Conservation (phyloP, 2,797 vertebrate genomes). For the Novumbra hubbsi region DNA sequence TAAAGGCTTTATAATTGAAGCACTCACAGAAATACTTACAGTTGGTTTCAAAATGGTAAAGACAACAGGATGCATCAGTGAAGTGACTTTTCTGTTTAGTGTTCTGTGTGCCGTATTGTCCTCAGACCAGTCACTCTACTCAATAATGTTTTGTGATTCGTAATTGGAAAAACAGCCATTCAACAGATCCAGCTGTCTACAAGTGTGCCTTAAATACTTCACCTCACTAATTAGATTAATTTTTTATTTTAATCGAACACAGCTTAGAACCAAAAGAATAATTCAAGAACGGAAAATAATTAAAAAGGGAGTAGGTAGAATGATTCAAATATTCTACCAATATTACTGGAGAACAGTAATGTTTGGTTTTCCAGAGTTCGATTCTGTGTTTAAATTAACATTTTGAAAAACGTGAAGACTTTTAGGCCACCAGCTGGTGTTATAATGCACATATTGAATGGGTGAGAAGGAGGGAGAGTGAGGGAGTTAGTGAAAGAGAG, state of each 20-base stretch:
- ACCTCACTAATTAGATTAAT: background rate
- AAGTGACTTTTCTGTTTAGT: background rate
- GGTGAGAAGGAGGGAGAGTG: too few species aligned
- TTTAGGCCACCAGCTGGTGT: too few species aligned
- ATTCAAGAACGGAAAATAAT: too few species aligned
- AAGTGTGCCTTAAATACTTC: background rate
- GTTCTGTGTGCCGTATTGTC: background rate
- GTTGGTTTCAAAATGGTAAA: background rate
- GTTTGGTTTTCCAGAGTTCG: too few species aligned
- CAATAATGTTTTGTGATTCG: constrained; percentile 40
- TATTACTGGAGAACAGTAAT: too few species aligned
- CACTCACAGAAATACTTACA: background rate
- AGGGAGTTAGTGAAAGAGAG: too few species aligned
- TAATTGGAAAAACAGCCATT: constrained; percentile 28
- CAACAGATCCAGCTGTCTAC: constrained; percentile 19
- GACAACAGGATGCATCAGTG: background rate
- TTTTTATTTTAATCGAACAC: too few species aligned
- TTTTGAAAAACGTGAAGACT: too few species aligned
- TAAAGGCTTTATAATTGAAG: background rate
- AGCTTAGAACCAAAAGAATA: constrained; percentile 14
- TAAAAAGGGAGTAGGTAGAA: too few species aligned
- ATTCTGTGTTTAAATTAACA: too few species aligned
- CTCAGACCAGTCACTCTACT: constrained; percentile 1
- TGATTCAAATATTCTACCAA: too few species aligned
- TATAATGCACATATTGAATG: too few species aligned